These are phyloP conservation scores for Portunus trituberculatus DNA, from an alignment of 1,140 invertebrate genomes.

Conservation along the genomic window DNA sequence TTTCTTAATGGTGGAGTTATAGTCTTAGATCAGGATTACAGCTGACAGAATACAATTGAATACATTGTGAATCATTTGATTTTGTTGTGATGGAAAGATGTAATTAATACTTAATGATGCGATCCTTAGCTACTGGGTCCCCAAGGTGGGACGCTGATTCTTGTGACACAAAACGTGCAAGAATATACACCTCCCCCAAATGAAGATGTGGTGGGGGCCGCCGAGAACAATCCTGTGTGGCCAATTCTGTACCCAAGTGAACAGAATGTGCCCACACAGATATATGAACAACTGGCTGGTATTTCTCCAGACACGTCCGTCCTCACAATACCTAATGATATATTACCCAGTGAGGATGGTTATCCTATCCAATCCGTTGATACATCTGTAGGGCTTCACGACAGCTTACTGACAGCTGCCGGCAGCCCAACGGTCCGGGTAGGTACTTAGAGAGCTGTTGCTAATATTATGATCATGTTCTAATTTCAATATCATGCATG, in stretches of 20 bases:
- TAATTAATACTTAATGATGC: background rate
- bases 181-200: background rate
- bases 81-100: background rate
- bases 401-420: background rate
- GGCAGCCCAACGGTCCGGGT: background rate
- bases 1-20: too few relatives aligned
- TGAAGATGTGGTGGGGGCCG: background rate
- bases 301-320: slow-evolving; percentile 14
- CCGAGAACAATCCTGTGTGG: slow-evolving; percentile 20
- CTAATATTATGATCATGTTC: background rate
- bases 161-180: slow-evolving; percentile 39
- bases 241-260: background rate
- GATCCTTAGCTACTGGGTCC: background rate
- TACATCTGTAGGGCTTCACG: background rate
- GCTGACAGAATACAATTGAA: background rate
- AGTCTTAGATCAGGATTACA: too few relatives aligned
- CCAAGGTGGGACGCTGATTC: background rate
- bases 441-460: background rate
- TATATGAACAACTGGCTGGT: slow-evolving; percentile 30
- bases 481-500: background rate
- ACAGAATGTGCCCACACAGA: background rate
- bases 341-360: background rate
- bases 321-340: background rate
- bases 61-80: background rate
- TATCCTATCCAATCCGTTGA: background rate